Conservation (phyloP, 1,140 invertebrate species). For the Ceratina australensis region DNA sequence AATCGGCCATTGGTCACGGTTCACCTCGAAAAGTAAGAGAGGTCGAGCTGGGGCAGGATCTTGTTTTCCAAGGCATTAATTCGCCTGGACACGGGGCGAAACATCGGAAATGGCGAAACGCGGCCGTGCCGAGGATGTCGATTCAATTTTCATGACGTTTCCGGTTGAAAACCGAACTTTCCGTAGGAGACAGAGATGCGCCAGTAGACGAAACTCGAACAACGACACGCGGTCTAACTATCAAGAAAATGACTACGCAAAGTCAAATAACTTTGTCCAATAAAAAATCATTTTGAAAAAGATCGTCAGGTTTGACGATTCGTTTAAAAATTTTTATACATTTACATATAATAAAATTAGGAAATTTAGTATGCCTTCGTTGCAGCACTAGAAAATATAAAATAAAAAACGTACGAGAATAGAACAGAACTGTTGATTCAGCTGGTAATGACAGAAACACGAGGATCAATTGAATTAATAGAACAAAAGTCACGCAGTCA, state of each 20-base stretch:
- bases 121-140: constrained; percentile 27
- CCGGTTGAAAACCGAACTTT: constrained; percentile 47
- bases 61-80: constrained; percentile 62
- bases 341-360: too few relatives aligned
- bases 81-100: constrained; percentile 52
- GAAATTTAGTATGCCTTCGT: too few relatives aligned
- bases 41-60: constrained; percentile 11
- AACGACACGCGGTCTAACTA: constrained; percentile 4
- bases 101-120: constrained; percentile 58
- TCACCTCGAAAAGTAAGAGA: neutral
- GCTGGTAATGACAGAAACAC: neutral
- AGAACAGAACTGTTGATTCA: too few relatives aligned
- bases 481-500: constrained; percentile 4
- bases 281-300: too few relatives aligned
- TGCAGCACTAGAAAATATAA: too few relatives aligned
- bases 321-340: too few relatives aligned
- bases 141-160: constrained; percentile 64
- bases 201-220: neutral
- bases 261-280: too few relatives aligned
- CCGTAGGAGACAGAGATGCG: neutral
- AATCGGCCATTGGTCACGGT: constrained; percentile 29
- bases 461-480: constrained; percentile 4
- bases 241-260: neutral
- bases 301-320: too few relatives aligned
- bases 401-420: too few relatives aligned